Evolutionary conservation across 2,888 invertebrate species (phyloP), one percentile per base, ranked within the genome.

Genomic region (Pelosia muscerda): DNA sequence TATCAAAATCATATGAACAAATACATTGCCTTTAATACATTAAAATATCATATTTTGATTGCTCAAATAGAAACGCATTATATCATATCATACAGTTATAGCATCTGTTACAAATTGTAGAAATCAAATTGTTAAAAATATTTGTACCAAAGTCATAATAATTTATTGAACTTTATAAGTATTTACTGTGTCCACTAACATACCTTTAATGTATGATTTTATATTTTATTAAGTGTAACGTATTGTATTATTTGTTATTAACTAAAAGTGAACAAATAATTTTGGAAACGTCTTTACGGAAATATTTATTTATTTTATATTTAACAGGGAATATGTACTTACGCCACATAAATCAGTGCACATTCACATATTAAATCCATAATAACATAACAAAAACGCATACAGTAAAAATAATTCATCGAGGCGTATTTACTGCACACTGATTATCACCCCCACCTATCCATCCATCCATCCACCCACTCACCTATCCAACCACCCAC

Each of bases 51-150:
- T 57, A 34, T 56, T 63, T 62, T 66, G 63, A 79, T 79, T 66
- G 66, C 66, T 66, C 66, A 70, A 55, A 70, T 59, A 57, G 66
- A 67, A 70, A 57, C 28, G 38, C 23, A 60, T 65, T 65, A 71
- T 49, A 72, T 69, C 81, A 75, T 78, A 78, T 72, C 76, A 76
- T 74, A 59, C 34, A 38, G 60, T 66, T 68, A 31, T 63, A 66
- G 62, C 8, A 31, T 56, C 56, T 19, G 38, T 63, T 54, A 59
- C 31, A 31, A 31, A 26, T 63, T 67, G 15, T 31, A 62, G 19
- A 57, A 56, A 58, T 10, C 25, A 49, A 26, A 58, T 55, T 22
- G 31, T 67, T 69, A 61, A 64, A 78, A 25, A 19, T 62, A 61
- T 66, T 63, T 69, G 63, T 78, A 69, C 71, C 66, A 73, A 73